A percentile compares a stretch with the other conserved stretches of the same genome.
Conservation (phyloP, 2,113 vertebrate species). For the Tamias sibiricus region DNA sequence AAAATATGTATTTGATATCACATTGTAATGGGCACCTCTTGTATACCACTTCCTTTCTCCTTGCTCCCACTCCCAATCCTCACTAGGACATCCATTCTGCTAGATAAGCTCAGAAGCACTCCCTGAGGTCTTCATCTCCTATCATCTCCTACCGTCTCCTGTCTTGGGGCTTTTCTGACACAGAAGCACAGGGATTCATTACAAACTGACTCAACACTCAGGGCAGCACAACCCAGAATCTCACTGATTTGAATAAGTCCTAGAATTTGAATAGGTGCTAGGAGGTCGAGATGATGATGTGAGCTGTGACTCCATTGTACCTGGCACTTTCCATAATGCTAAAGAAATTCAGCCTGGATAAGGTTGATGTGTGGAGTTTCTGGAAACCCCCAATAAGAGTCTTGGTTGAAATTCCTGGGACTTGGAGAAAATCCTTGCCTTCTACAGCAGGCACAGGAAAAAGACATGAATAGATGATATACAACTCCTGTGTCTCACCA, state of each 20-base stretch:
- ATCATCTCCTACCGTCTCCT: background rate
- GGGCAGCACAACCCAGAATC: background rate
- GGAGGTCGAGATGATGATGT: background rate
- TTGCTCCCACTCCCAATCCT: background rate
- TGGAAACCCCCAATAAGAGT: background rate
- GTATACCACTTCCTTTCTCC: fast-evolving
- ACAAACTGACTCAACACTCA: background rate
- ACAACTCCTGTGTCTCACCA: background rate
- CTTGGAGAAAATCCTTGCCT: background rate
- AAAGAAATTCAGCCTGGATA: background rate
- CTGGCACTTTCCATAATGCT: background rate
- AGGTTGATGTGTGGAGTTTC: background rate
- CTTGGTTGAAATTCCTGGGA: background rate
- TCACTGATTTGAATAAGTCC: background rate
- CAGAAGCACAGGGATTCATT: background rate
- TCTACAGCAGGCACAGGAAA: background rate
- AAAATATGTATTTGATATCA: background rate
- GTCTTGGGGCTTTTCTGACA: background rate
- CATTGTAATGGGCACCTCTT: background rate
- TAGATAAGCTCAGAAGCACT: fast-evolving
- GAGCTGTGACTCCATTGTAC: background rate
- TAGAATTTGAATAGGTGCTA: background rate
- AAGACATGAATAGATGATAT: background rate
- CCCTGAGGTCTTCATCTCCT: fast-evolving
- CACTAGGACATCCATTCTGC: fast-evolving